Conservation (phyloP, 2,797 vertebrate genomes). For the Rhinoraja longicauda region DNA sequence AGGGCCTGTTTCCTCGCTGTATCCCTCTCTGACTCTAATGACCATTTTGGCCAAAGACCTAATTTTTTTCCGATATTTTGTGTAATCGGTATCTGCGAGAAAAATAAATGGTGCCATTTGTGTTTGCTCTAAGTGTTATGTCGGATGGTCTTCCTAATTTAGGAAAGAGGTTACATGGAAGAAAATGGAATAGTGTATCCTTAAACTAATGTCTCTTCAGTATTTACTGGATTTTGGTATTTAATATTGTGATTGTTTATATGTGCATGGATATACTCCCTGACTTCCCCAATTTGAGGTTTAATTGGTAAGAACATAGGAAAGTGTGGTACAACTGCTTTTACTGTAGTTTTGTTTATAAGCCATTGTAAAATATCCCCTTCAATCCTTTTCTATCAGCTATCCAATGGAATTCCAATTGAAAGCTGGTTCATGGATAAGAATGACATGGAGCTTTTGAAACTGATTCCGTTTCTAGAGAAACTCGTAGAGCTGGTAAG, state of each 20-base stretch:
- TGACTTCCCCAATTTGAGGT: not conserved
- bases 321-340: not conserved
- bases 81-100: not conserved
- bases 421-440: conserved; percentile 99
- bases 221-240: not conserved
- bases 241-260: too few relatives aligned
- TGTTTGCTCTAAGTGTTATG: not conserved
- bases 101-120: not conserved
- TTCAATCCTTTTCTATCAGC: conserved; percentile 54
- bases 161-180: not conserved
- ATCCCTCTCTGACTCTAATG: too few relatives aligned
- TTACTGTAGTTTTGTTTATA: not conserved
- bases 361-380: not conserved
- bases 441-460: conserved; percentile 95
- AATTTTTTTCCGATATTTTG: not conserved
- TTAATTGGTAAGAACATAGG: not conserved
- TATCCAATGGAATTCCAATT: conserved; percentile 97
- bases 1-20: too few relatives aligned
- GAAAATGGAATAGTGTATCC: not conserved
- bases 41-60: not conserved
- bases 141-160: not conserved
- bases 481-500: conserved; percentile 95
- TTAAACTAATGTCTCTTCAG: not conserved
- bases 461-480: conserved; percentile 97
- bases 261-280: not conserved